phyloP scores from a whole-genome alignment of 2,113 vertebrate genomes.

The Tetraodon nigroviridis region DNA sequence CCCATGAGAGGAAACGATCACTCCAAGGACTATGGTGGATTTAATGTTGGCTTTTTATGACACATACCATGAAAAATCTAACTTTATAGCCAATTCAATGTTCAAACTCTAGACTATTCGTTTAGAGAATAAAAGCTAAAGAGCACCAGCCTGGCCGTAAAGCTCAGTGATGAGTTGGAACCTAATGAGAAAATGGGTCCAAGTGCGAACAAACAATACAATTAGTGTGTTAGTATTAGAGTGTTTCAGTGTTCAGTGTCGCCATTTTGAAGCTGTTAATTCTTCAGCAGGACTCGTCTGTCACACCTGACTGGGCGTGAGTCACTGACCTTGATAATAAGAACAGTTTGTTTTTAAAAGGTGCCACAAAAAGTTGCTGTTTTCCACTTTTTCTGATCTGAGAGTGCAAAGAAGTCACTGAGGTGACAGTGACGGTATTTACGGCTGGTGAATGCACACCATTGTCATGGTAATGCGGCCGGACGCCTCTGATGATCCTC shows the following conservation, averaged over 20 bases:
- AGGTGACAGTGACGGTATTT: slow-evolving; percentile 39
- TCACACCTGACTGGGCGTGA: slow-evolving; percentile 9
- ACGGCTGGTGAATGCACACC: slow-evolving; percentile 25
- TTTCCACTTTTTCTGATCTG: slow-evolving; percentile 7
- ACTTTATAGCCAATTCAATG: slow-evolving; percentile 27
- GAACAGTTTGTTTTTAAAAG: too few relatives aligned
- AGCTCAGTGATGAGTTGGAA: background rate
- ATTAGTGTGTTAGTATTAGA: slow-evolving; percentile 14
- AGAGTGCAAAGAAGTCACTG: slow-evolving; percentile 22
- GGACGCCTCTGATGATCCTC: slow-evolving; percentile 44
- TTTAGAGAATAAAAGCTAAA: slow-evolving; percentile 15
- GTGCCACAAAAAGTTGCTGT: background rate
- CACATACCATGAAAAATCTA: background rate
- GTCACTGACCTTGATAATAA: too few relatives aligned
- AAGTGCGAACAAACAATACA: slow-evolving; percentile 15
- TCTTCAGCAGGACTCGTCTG: too few relatives aligned
- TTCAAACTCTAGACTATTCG: slow-evolving; percentile 22
- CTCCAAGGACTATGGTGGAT: slow-evolving; percentile 2
- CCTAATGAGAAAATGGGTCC: slow-evolving; percentile 33
- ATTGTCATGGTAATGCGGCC: slow-evolving; percentile 58
- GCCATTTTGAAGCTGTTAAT: slow-evolving; percentile 22
- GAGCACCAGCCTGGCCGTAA: slow-evolving; percentile 23
- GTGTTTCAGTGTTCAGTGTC: slow-evolving; percentile 8
- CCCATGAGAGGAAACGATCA: slow-evolving; percentile 8
- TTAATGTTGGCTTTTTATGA: background rate